Evolutionary conservation across 2,888 invertebrate species (phyloP).

Genomic region (Hoplodrina blanda): DNA sequence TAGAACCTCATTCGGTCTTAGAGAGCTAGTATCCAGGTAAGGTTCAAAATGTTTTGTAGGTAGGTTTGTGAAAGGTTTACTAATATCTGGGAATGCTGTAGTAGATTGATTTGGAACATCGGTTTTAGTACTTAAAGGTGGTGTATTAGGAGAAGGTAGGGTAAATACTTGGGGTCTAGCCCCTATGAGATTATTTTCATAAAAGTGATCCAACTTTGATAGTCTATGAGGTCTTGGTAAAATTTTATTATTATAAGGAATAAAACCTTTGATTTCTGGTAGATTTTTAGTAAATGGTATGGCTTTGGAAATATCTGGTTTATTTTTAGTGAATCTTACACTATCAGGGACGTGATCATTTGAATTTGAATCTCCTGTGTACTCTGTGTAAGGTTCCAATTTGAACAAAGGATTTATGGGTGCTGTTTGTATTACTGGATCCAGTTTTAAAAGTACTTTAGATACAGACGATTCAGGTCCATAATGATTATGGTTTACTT

Average conservation of each 20-base stretch:
- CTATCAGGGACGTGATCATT: neutral
- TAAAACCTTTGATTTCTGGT: neutral
- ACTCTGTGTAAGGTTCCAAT: neutral
- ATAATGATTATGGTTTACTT: neutral
- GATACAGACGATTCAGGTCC: neutral
- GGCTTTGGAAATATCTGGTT: neutral
- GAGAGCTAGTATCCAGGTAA: neutral
- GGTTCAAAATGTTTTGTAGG: neutral
- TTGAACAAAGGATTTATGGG: neutral
- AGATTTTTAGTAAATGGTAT: neutral
- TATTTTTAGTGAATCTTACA: neutral
- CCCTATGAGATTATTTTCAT: conserved; percentile 14
- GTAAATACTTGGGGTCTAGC: neutral
- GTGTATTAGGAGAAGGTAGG: neutral
- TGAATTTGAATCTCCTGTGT: neutral
- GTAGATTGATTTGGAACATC: accelerated
- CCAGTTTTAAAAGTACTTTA: neutral
- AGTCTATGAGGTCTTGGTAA: neutral
- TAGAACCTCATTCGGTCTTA: neutral
- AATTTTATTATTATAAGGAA: neutral
- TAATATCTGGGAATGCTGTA: neutral
- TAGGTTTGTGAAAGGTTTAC: neutral
- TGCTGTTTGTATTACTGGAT: neutral
- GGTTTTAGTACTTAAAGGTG: neutral
- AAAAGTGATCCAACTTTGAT: conserved; percentile 10